Base-by-base conservation (phyloP, 2,888 invertebrate species). In the Hirtodrosophila duncani region DNA sequence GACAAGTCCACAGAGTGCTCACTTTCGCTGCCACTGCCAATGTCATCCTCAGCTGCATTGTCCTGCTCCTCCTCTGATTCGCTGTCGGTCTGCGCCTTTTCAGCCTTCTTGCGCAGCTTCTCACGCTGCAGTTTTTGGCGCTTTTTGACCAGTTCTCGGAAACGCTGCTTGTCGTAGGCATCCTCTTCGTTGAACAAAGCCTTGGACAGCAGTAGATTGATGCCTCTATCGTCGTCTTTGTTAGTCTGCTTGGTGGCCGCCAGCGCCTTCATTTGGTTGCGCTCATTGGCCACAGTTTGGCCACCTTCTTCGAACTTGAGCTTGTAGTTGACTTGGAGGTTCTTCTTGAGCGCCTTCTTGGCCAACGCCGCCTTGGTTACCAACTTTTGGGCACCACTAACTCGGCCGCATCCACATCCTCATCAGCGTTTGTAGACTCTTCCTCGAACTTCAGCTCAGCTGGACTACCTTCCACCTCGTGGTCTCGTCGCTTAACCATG, bases 291-390 rank as follows among this genome's bases (percentile, higher is more conserved):
- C 37, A 93, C 87, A 52, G 89, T 91, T 79, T 93, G 89, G 45
- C 97, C 98, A 26, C 95, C 94, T 10, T 98, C 97, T 79, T 95
- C 92, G 84, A 97, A 99, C 30, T 90, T 89, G 0, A 93, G 91
- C 85, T 93, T 95, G 43, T 92, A 94, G 85, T 98, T 98, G 0
- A 94, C 89, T 80, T 92, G 89, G 34, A 97, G 91, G 65, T 95
- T 95, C 85, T 96, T 97, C 82, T 94, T 94, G 4, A 96, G 85
- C 39, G 96, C 89, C 87, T 95, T 95, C 84, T 97, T 98, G 1
- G 94, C 98, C 11, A 94, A 82, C 3, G 95, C 92, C n/a, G 92
- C 94, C 88, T 96, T 97, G 10, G 97, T 96, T 2, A 92, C 67
- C 8, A 90, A 89, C 80, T 91, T 90, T 87, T 87, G 38, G 84